Conservation (phyloP, 1,140 invertebrate genomes). For the Conopomorpha cramerella region DNA sequence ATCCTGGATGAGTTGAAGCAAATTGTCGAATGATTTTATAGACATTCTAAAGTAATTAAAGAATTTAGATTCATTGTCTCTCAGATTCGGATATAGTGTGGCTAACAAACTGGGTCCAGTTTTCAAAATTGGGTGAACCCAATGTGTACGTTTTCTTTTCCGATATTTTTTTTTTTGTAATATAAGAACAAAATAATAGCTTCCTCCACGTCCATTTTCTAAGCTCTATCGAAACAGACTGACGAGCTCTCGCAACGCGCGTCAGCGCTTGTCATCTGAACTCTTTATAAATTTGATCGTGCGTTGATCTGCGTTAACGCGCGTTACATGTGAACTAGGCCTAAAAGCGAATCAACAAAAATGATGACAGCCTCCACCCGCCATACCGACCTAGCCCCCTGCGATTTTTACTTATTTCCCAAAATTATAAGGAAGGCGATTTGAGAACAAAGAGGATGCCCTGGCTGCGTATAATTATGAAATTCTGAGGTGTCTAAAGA, state of each 20-base stretch:
- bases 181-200: slow-evolving; percentile 15
- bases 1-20: slow-evolving; percentile 13
- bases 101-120: neutral
- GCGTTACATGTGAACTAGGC: no score
- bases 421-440: no score
- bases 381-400: no score
- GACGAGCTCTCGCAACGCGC: slow-evolving; percentile 7
- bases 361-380: no score
- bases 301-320: no score
- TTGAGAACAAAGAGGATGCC: no score
- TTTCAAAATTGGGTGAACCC: slow-evolving; percentile 1
- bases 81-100: neutral
- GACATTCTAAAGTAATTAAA: slow-evolving; percentile 15
- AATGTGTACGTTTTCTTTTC: neutral
- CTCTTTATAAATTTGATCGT: slow-evolving; percentile 11
- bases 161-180: slow-evolving; percentile 6
- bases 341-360: no score
- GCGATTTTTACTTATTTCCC: no score
- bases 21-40: slow-evolving; percentile 20
- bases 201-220: slow-evolving; percentile 15
- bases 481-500: no score
- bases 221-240: slow-evolving; percentile 8
- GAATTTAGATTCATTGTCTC: slow-evolving; percentile 4
- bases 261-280: slow-evolving; percentile 9
- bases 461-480: no score